Evolutionary conservation across 1,140 invertebrate species (phyloP).

Genomic region (Cataglyphis hispanica): DNA sequence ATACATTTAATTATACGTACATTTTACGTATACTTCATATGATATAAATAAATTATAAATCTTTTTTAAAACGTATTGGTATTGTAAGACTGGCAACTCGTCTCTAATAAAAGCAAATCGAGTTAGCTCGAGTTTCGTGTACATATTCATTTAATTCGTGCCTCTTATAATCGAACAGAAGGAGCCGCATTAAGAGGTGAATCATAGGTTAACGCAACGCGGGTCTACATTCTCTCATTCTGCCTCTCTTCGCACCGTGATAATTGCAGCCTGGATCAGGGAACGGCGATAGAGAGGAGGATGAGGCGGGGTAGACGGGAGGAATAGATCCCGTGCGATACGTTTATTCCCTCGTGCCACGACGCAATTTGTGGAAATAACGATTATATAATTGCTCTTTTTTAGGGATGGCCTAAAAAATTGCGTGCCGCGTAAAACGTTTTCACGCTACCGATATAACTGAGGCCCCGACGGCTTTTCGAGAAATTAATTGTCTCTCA

Average conservation of each 20-base stretch:
- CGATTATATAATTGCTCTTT: slow-evolving; percentile 79
- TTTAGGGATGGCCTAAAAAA: slow-evolving; percentile 67
- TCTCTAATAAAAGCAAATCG: slow-evolving; percentile 78
- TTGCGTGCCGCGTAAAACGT: slow-evolving; percentile 70
- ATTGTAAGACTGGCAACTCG: not conserved
- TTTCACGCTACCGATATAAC: slow-evolving; percentile 68
- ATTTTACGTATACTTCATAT: not conserved
- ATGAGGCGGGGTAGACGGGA: slow-evolving; percentile 3
- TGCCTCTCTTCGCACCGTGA: slow-evolving; percentile 47
- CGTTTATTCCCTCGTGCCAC: slow-evolving; percentile 63
- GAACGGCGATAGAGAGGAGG: not conserved
- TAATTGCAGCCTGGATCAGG: slow-evolving; percentile 69
- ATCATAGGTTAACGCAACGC: slow-evolving; percentile 82
- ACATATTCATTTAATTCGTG: slow-evolving; percentile 83
- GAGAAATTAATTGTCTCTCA: slow-evolving; percentile 42
- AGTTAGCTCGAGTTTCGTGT: slow-evolving; percentile 84
- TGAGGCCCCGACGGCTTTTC: slow-evolving; percentile 41
- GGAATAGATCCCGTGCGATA: slow-evolving; percentile 81
- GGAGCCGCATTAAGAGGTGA: slow-evolving; percentile 83
- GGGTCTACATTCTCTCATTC: slow-evolving; percentile 54
- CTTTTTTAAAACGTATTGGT: not conserved
- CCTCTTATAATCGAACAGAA: slow-evolving; percentile 81
- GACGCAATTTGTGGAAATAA: slow-evolving; percentile 78
- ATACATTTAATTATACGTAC: not conserved
- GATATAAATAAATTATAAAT: not conserved